phyloP scores from a whole-genome alignment of 2,797 vertebrate species.

The Ceryle rudis region DNA sequence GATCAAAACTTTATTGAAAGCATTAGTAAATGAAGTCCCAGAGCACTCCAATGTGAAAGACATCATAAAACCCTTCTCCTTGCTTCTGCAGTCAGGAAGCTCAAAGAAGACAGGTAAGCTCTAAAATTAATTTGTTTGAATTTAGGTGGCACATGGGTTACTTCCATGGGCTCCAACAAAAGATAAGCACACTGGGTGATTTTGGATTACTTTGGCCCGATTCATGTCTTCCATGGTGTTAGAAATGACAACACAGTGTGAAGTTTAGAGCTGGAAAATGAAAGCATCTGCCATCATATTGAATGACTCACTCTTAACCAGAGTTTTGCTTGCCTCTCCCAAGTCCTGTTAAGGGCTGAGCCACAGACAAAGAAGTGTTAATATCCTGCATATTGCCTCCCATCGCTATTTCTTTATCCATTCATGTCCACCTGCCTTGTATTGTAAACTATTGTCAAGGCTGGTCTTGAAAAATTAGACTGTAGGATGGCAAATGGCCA shows the following conservation, averaged over 20 bases:
- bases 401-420: background rate
- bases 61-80: background rate
- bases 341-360: background rate
- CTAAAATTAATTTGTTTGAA: background rate
- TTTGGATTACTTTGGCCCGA: background rate
- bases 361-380: background rate
- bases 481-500: background rate
- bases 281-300: background rate
- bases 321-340: background rate
- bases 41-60: background rate
- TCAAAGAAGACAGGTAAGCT: background rate
- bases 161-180: background rate
- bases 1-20: background rate
- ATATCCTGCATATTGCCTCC: background rate
- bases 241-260: background rate
- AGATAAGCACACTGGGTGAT: background rate
- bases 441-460: background rate
- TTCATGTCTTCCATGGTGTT: background rate
- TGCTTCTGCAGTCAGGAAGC: background rate
- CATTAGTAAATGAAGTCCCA: background rate
- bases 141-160: background rate
- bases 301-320: rapidly evolving
- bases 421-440: background rate
- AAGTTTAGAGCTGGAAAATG: background rate
- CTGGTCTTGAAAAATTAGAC: background rate